Evolutionary conservation across 2,888 invertebrate species (phyloP).

Genomic region (Alitta virens): DNA sequence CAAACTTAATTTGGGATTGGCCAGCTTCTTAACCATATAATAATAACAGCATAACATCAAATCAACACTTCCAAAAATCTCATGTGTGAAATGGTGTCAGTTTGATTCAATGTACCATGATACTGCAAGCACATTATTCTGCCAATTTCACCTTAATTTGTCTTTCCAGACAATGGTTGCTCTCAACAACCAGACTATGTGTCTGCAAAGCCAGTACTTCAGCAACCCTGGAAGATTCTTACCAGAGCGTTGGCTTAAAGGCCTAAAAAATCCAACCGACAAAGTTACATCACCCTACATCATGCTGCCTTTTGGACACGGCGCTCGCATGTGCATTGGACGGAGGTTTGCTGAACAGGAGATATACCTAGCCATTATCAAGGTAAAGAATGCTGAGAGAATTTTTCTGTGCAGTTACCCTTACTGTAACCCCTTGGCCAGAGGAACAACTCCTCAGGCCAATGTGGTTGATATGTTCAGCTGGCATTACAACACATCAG

Average conservation of each 20-base stretch:
- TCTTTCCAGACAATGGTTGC: constrained; percentile 47
- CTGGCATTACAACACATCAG: no score
- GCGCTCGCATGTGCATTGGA: constrained; percentile 50
- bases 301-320: constrained; percentile 42
- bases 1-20: no score
- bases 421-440: not conserved
- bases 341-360: constrained; percentile 60
- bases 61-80: no score
- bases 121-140: no score
- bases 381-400: no score
- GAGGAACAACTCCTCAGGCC: not conserved
- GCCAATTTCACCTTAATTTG: no score
- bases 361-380: constrained; percentile 62
- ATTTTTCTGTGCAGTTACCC: not conserved
- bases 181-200: constrained; percentile 50
- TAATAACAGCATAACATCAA: no score
- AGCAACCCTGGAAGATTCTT: constrained; percentile 57
- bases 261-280: not conserved
- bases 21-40: no score
- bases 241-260: constrained; percentile 42
- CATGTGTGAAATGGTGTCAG: no score
- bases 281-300: constrained; percentile 32
- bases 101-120: no score
- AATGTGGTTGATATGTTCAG: not conserved
- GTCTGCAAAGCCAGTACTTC: constrained; percentile 61